Conservation (phyloP, 2,888 invertebrate genomes). For the Amblyjoppa proteus region DNA sequence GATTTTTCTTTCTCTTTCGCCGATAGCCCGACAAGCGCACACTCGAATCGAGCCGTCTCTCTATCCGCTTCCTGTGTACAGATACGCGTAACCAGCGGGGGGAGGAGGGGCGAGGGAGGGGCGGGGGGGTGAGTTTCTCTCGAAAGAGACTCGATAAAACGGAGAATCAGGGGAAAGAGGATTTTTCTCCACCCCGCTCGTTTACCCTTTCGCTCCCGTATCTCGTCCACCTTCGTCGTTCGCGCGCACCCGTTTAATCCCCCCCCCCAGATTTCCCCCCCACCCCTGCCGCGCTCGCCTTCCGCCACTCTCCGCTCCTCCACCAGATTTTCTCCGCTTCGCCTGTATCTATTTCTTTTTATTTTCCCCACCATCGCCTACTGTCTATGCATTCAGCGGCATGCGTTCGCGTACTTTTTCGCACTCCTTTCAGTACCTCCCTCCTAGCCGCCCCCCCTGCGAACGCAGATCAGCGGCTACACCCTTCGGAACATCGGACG, state of each 20-base stretch:
- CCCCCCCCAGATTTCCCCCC: conserved; percentile 23
- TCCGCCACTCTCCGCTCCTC: background rate
- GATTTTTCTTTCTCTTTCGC: conserved; percentile 33
- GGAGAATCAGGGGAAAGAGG: conserved; percentile 23
- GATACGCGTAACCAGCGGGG: background rate
- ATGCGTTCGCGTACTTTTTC: conserved; percentile 9
- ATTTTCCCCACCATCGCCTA: background rate
- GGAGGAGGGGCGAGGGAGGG: background rate
- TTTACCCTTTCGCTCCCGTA: conserved; percentile 16
- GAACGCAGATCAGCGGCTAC: conserved; percentile 12
- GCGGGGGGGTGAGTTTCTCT: background rate
- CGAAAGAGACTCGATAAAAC: conserved; percentile 53
- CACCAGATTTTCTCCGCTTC: background rate
- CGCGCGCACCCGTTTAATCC: conserved; percentile 20
- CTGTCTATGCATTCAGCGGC: conserved; percentile 9
- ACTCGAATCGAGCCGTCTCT: conserved; percentile 2
- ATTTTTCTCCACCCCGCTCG: background rate
- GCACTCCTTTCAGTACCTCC: conserved; percentile 11
- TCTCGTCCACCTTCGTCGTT: background rate
- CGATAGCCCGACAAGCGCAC: conserved; percentile 3
- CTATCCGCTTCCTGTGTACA: conserved; percentile 20
- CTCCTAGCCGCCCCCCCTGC: background rate
- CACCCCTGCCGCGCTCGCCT: background rate
- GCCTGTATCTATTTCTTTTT: background rate
- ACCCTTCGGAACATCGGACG: conserved; percentile 17